Evolutionary conservation across 2,113 vertebrate genomes (phyloP), one percentile per base, ranked within the genome.

Genomic region (Hymenochirus boettgeri): DNA sequence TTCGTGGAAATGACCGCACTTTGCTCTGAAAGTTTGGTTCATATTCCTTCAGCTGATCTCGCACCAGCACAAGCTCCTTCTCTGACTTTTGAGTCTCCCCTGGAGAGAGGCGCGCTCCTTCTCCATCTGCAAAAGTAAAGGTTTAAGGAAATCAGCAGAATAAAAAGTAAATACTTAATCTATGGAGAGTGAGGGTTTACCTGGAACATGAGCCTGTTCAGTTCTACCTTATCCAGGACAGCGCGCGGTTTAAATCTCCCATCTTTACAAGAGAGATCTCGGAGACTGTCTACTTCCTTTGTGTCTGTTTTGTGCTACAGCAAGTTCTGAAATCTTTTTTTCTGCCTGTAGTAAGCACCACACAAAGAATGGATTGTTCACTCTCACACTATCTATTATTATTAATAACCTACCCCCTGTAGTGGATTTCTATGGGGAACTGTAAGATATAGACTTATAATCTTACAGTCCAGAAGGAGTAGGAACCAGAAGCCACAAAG

Each of bases 141-240:
- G n/a, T n/a, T n/a, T n/a, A n/a, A n/a, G n/a, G n/a, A n/a, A n/a
- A 48, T 7, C 4, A 15, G 4, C 24, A 18, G 19, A n/a, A n/a
- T 3, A 29, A 25, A 2, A 25, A 56, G 5, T 33, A n/a, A 46
- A 2, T 7, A 54, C 22, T 47, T 45, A 10, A n/a, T 53, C 12
- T 21, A 46, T 31, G 83, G 90, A 70, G n/a, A n/a, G n/a, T n/a
- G n/a, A n/a, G n/a, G n/a, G n/a, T 3, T 4, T 35, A 92, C 94
- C 92, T 95, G 85, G 72, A 89, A 77, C 63, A 88, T 69, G 11
- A 80, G 83, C 47, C 80, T 73, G 73, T 84, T 84, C 53, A 94
- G 79, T 1, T 83, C 80, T 58, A 86, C 82, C 81, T 95, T 94
- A 74, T 95, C 93, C 47, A 77, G 17, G 79, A 85, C 74, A 95